Percentiles rank a stretch among this genome's conserved stretches.
Evolutionary conservation across 2,113 vertebrate genomes (phyloP).

Genomic region (Erythrolamprus reginae): DNA sequence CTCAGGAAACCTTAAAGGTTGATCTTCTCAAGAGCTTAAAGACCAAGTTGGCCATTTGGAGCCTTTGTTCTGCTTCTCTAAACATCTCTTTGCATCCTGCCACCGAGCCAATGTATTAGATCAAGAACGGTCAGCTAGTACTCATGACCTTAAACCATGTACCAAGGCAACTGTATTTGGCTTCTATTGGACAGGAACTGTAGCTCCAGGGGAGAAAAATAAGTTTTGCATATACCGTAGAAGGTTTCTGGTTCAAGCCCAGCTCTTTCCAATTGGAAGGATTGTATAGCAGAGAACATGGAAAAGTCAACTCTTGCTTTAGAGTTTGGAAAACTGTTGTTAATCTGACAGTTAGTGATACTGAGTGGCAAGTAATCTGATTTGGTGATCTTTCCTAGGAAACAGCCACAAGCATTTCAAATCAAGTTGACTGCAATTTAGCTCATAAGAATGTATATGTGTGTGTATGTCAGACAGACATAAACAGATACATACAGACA

Average conservation of each 20-base stretch:
- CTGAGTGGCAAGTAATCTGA: not conserved
- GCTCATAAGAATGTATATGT: not conserved
- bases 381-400: not conserved
- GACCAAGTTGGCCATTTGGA: not conserved
- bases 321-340: not conserved
- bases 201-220: not conserved
- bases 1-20: slow-evolving; percentile 66
- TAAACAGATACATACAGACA: not conserved
- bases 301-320: not conserved
- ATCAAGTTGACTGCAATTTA: not conserved
- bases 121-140: not conserved
- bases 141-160: not conserved
- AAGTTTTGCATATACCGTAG: not conserved
- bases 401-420: not conserved
- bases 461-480: not conserved
- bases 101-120: not conserved
- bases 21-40: slow-evolving; percentile 54
- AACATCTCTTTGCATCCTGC: not conserved
- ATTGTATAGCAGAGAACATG: not conserved
- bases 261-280: not conserved
- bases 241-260: not conserved
- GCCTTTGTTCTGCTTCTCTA: not conserved
- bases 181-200: not conserved
- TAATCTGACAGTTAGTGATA: not conserved
- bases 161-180: not conserved